Percentiles rank a stretch among this genome's conserved stretches.
Conservation (phyloP, 2,888 invertebrate species). For the Metalampra italica region DNA sequence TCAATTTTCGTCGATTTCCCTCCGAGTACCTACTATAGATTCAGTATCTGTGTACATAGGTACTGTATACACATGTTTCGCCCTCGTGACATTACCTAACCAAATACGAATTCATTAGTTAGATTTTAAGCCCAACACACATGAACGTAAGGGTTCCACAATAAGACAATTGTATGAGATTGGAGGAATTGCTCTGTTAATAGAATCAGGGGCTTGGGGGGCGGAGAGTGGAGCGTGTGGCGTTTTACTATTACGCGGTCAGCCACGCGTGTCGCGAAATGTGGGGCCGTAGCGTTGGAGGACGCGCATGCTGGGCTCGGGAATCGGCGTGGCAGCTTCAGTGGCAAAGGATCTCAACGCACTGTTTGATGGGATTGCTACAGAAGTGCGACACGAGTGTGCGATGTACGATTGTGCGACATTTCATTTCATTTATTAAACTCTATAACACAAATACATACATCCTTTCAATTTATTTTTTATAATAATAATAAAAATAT, state of each 20-base stretch:
- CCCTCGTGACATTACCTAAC: neutral
- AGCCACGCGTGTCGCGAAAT: constrained; percentile 31
- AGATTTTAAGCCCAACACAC: constrained; percentile 18
- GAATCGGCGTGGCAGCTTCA: too few relatives aligned
- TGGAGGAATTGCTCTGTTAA: constrained; percentile 54
- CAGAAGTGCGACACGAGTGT: too few relatives aligned
- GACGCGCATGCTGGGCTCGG: neutral
- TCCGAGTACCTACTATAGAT: too few relatives aligned
- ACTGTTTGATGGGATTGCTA: too few relatives aligned
- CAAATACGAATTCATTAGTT: constrained; percentile 17
- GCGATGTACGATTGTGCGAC: too few relatives aligned
- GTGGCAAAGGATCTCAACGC: too few relatives aligned
- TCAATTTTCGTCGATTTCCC: too few relatives aligned
- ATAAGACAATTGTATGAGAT: constrained; percentile 38
- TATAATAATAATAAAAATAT: too few relatives aligned
- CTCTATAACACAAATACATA: too few relatives aligned
- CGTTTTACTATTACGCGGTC: constrained; percentile 34
- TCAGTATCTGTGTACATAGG: too few relatives aligned
- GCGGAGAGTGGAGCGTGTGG: constrained; percentile 19
- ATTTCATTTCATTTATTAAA: too few relatives aligned
- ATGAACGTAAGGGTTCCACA: constrained; percentile 22
- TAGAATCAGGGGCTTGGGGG: constrained; percentile 38
- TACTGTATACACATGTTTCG: neutral
- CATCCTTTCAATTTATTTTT: too few relatives aligned
- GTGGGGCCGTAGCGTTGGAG: constrained; percentile 1